Percentiles rank a stretch among this genome's conserved stretches.
phyloP scores from a whole-genome alignment of 2,797 vertebrate genomes.

The Ciconia nigra region DNA sequence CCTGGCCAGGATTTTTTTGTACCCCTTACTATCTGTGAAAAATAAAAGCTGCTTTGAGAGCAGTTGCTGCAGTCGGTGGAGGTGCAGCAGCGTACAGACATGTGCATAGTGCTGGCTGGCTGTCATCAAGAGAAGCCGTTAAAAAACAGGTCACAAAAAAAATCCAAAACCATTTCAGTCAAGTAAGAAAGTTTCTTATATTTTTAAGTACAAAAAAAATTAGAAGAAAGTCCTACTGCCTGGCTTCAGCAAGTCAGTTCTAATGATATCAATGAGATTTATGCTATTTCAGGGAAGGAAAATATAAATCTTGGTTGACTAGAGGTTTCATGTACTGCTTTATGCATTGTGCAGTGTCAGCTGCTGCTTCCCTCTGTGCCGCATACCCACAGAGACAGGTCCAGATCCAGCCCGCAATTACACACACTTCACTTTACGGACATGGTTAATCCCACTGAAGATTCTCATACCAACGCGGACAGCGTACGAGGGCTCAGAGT shows the following conservation, averaged over 20 bases:
- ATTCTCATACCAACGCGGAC: neutral
- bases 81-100: neutral
- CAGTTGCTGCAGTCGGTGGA: neutral
- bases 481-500: neutral
- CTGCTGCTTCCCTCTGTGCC: neutral
- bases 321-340: neutral
- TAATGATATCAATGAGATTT: neutral
- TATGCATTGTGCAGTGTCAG: neutral
- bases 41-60: neutral
- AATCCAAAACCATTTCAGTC: neutral
- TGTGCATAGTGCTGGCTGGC: neutral
- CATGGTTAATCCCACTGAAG: neutral
- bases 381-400: neutral
- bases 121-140: neutral
- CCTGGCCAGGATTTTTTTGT: neutral
- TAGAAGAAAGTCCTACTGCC: neutral
- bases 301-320: neutral
- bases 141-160: neutral
- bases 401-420: neutral
- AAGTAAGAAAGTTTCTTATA: neutral
- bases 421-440: conserved; percentile 12
- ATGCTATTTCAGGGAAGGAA: neutral
- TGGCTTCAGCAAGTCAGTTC: neutral
- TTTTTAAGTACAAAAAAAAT: neutral
- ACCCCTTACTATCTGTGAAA: neutral